Base-by-base conservation (phyloP, 64 coral and sea anemone genomes). In the Dendronephthya gigantea region DNA sequence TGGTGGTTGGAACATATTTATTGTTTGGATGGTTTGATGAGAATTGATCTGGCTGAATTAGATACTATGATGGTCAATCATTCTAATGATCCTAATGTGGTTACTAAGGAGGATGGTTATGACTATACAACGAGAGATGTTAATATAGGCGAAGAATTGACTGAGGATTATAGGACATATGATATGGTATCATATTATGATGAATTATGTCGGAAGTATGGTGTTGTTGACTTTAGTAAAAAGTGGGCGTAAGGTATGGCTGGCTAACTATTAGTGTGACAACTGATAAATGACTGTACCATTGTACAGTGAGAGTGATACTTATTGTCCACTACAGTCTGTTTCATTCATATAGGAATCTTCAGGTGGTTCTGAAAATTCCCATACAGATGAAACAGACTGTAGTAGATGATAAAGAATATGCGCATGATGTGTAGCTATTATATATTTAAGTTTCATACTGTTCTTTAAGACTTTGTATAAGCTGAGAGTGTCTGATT, bases 71-170 rank as follows among this genome's bases (percentile, higher is more conserved):
- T 88, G 38, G 8, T 88, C 27, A 88, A 88, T 31, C 86, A 88
- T 76, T 31, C n/a, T 15, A 70, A 75, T 25, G 28, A 88, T n/a
- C 86, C 86, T 41, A 88, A 28, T 12, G 15, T 88, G 4, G 29
- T 79, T 79, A 79, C 22, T 50, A 23, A 50, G 27, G 13, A 31
- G 29, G 86, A 88, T 30, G 86, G 45, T 12, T 25, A 86, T 65
- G 27, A 41, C 15, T 88, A 79, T 76, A 52, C 86, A 19, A 88
- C 86, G 47, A 88, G 86, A 81, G 86, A 88, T 52, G 17, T 88
- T 9, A 28, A 88, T 9, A 23, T 31, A 81, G 86, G 86, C 74
- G 86, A 88, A 50, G 86, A 88, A 88, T 76, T 88, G 30, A 88
- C 86, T 9, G 86, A 88, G 39, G 19, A 88, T 35, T 88, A 88